Base-by-base conservation (phyloP, 2,797 vertebrate species). In the Naso thynnoides region DNA sequence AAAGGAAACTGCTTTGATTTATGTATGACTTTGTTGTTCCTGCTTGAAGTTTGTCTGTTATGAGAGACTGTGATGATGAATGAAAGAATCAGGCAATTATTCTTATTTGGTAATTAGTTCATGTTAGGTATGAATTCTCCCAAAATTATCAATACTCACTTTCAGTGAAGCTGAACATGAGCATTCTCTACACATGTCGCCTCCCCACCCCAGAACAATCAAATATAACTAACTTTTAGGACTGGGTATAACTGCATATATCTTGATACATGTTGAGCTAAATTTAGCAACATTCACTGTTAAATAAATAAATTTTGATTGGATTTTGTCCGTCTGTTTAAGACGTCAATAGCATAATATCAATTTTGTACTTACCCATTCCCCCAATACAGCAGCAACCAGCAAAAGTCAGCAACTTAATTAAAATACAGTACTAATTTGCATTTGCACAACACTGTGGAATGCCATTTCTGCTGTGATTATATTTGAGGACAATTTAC, bases 1-100 rank as follows among this genome's bases (percentile, higher is more conserved):
- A 93, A 92, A 94, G 90, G 91, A 93, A 95, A 94, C 81, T 87
- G 87, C 92, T 94, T 94, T 95, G 94, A 95, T 95, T 95, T 94
- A 95, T 95, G 91, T 88, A 91, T 87, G 91, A 90, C 92, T 94
- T 93, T 94, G 91, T 94, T 93, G 91, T 93, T 93, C 67, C 89
- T 84, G 91, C 92, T 94, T 91, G 82, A 92, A 93, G 93, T 90
- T 89, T 83, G 85, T 86, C 89, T 92, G 87, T 94, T 94, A 92
- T 87, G 83, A 92, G 89, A 85, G 79, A 74, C 81, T 75, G 83
- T 78, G 69, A 69, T 91, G 91, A 94, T 92, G 88, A 93, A 93
- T 91, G 82, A 89, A 90, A 86, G 77, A 85, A 80, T 64, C 9
- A 57, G 81, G 78, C 85, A 91, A 90, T 93, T 91, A 90, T 89